Base-by-base conservation (phyloP, 2,113 vertebrate species). In the Psammodynastes pulverulentus region DNA sequence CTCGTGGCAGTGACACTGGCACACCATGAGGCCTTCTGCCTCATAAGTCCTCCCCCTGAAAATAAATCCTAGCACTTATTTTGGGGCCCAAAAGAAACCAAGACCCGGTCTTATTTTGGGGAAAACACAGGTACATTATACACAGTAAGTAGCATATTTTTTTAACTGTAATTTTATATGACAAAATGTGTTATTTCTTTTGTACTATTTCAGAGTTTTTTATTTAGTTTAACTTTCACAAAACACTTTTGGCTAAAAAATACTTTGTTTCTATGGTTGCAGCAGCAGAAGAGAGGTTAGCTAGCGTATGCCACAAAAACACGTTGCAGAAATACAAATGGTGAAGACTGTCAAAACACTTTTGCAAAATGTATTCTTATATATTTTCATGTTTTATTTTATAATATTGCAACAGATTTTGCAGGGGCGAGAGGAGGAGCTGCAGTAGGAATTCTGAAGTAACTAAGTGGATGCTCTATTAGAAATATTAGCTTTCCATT, bases 181-280 rank as follows among this genome's bases (percentile, higher is more conserved):
- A 39, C 24, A 79, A 43, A 72, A 46, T 46, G 49, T 79, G 86
- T 45, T 79, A 45, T 87, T 91, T 52, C 48, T 67, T 29, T 49
- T 43, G 48, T 88, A 29, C 29, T 3, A 8, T 24, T 56, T 79
- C 58, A 54, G 53, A 9, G 8, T 5, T 39, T 51, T 49, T 51
- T 29, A 87, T 88, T 72, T 72, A 72, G 45, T 88, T 87, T n/a
- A 87, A 58, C 48, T 91, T 91, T 72, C 10, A 26, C 62, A 62
- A 9, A 91, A 91, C 9, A 34, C 54, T 91, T 91, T 91, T 87
- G 85, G 84, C 54, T 91, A 56, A 89, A 54, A 56, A 72, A 56
- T 12, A 67, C 5, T 92, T 89, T 39, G 87, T 92, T 85, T 89
- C 87, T 48, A 92, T 92, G 72, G 87, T 13, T 89, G 67, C 91